phyloP scores from a whole-genome alignment of 2,797 vertebrate genomes.

The Mormyrops attenuatus region DNA sequence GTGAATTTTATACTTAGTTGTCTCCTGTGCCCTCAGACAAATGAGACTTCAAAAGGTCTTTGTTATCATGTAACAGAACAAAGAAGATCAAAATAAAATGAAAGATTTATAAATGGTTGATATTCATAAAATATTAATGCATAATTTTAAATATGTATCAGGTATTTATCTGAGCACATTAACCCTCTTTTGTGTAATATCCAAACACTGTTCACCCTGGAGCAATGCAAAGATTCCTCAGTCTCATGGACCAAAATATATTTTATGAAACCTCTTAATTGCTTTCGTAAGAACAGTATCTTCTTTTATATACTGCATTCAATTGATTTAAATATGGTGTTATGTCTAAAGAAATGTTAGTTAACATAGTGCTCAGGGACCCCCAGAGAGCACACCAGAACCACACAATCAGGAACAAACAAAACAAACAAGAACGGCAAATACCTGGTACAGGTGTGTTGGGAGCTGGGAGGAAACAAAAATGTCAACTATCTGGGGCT shows the following conservation, averaged over 20 bases:
- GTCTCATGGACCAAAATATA: conserved; percentile 45
- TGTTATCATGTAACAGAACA: conserved; percentile 30
- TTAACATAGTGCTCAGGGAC: background rate
- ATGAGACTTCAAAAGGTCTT: conserved; percentile 39
- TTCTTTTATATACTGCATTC: background rate
- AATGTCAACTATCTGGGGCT: background rate
- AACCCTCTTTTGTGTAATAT: conserved; percentile 3
- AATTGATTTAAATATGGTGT: background rate
- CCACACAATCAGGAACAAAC: background rate
- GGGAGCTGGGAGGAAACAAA: background rate
- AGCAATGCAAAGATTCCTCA: conserved; percentile 31
- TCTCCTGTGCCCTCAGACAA: conserved; percentile 31
- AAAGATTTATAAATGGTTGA: background rate
- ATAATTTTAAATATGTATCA: background rate
- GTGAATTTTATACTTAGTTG: conserved; percentile 64
- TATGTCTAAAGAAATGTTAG: background rate
- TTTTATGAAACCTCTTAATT: background rate
- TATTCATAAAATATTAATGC: background rate
- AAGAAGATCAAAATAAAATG: background rate
- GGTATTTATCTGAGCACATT: background rate
- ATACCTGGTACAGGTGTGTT: background rate
- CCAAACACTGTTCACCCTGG: background rate
- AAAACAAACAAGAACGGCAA: background rate
- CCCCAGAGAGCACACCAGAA: background rate
- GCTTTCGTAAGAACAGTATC: background rate